Percentiles rank a stretch among this genome's conserved stretches.
phyloP scores from a whole-genome alignment of 2,113 vertebrate genomes.

The Sigmodon hispidus region DNA sequence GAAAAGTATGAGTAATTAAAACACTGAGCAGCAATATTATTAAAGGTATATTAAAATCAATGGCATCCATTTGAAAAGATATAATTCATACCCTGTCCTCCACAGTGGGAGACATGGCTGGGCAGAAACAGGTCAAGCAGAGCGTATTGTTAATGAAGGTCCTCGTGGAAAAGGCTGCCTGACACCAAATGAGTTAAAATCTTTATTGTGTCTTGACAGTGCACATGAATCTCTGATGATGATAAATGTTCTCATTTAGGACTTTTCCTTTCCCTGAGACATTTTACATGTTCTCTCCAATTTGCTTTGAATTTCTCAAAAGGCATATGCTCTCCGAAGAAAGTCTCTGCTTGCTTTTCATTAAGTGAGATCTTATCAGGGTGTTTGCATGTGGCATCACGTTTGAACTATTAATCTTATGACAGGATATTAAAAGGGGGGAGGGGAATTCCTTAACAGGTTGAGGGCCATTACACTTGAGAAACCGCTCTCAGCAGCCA shows the following conservation, averaged over 20 bases:
- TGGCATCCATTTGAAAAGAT: conserved; percentile 80
- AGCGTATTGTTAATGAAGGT: conserved; percentile 73
- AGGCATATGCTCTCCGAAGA: conserved; percentile 75
- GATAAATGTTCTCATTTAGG: conserved; percentile 80
- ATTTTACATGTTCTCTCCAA: conserved; percentile 73
- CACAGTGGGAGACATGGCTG: conserved; percentile 57
- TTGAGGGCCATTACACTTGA: conserved; percentile 76
- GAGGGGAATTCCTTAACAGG: conserved; percentile 67
- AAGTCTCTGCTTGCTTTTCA: conserved; percentile 69
- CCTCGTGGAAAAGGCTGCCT: conserved; percentile 66
- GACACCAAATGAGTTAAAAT: conserved; percentile 79
- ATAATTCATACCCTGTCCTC: conserved; percentile 74
- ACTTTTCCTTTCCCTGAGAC: conserved; percentile 76
- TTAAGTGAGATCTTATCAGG: conserved; percentile 70
- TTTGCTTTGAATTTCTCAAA: conserved; percentile 78
- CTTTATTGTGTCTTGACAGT: conserved; percentile 79
- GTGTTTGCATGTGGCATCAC: conserved; percentile 43
- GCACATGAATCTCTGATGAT: conserved; percentile 76
- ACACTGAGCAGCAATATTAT: conserved; percentile 76
- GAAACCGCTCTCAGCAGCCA: conserved; percentile 70
- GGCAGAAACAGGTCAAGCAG: conserved; percentile 74
- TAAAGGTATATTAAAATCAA: conserved; percentile 81
- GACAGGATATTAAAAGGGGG: conserved; percentile 72
- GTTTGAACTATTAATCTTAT: conserved; percentile 74
- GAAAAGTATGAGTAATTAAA: conserved; percentile 81